These are phyloP conservation scores for Drosophila greeni DNA, from an alignment of 2,888 invertebrate genomes.

Conservation along the genomic window DNA sequence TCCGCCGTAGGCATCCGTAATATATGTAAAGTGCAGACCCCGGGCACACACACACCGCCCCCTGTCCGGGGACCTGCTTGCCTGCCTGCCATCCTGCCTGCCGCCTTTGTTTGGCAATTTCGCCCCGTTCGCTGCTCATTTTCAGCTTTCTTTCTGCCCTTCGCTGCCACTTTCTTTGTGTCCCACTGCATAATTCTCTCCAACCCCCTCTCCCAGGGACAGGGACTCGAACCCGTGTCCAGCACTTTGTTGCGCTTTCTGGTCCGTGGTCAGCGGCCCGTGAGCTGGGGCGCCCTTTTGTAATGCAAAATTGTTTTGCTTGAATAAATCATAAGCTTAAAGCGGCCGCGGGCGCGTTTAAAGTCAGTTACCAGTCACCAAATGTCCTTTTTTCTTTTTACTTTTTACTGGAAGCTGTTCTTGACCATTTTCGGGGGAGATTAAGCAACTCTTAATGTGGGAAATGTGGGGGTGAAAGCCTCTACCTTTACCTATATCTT, in stretches of 20 bases:
- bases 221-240: constrained; percentile 24
- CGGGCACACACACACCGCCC: neutral
- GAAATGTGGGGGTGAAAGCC: neutral
- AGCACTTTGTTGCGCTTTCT: constrained; percentile 42
- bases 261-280: constrained; percentile 43
- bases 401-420: neutral
- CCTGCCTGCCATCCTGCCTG: neutral
- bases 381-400: neutral
- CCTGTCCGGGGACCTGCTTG: constrained; percentile 17
- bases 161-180: constrained; percentile 48
- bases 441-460: constrained; percentile 24
- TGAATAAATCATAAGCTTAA: constrained; percentile 65
- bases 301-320: constrained; percentile 66
- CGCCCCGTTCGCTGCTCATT: constrained; percentile 58
- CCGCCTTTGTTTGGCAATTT: constrained; percentile 63
- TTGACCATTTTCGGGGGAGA: constrained; percentile 8
- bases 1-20: constrained; percentile 25
- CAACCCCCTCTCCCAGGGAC: neutral
- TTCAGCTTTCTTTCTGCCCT: constrained; percentile 31
- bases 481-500: neutral
- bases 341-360: constrained; percentile 25
- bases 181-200: constrained; percentile 35
- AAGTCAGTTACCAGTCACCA: constrained; percentile 27
- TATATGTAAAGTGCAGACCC: constrained; percentile 36
- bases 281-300: constrained; percentile 52